A percentile compares a stretch with the other conserved stretches of the same genome.
Conservation (phyloP, 2,888 invertebrate genomes). For the Hyalella azteca region DNA sequence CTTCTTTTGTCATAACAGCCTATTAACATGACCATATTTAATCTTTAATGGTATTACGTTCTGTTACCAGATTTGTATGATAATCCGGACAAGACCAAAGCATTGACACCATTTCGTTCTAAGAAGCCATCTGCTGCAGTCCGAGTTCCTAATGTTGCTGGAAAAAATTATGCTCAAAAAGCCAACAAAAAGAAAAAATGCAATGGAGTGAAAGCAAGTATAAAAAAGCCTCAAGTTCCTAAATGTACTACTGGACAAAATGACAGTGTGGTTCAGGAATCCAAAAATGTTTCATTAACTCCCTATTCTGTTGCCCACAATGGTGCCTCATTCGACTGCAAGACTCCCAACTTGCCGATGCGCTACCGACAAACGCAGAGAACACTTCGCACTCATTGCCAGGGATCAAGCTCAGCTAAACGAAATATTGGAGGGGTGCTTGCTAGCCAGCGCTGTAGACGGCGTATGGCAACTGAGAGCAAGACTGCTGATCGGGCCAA, state of each 20-base stretch:
- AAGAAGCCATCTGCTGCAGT: too few species aligned
- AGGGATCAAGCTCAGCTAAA: neutral
- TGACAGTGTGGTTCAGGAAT: too few species aligned
- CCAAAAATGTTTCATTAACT: too few species aligned
- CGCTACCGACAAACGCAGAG: neutral
- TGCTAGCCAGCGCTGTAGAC: neutral
- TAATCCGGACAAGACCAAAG: neutral
- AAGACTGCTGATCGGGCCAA: neutral
- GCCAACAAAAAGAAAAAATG: too few species aligned
- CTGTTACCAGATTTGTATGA: neutral
- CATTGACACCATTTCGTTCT: neutral
- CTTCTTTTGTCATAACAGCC: too few species aligned
- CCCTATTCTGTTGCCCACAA: neutral
- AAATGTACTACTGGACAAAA: too few species aligned
- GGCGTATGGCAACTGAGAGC: neutral
- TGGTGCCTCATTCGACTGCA: neutral
- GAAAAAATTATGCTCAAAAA: too few species aligned
- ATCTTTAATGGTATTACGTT: too few species aligned
- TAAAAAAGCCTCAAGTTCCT: too few species aligned
- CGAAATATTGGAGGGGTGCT: neutral
- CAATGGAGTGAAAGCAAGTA: too few species aligned
- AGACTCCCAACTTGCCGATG: neutral
- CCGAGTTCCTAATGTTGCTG: too few species aligned
- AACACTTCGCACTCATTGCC: neutral
- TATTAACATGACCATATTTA: too few species aligned